Evolutionary conservation across 2,797 vertebrate species (phyloP), one percentile per base, ranked within the genome.

Genomic region (Crax fasciolata): DNA sequence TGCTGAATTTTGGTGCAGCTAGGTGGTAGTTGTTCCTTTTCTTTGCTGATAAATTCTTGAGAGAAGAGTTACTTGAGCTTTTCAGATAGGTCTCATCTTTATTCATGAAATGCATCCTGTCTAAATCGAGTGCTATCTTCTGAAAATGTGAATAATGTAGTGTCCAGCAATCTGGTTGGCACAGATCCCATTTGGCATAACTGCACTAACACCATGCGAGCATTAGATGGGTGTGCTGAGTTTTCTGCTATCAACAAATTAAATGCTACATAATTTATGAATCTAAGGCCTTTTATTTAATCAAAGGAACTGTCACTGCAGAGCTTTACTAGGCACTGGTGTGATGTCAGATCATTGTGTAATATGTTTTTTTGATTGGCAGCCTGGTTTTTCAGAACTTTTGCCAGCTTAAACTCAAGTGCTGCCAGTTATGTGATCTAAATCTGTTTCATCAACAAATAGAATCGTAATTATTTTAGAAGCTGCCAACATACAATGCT

Each of bases 201-300:
- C 68, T 95, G 77, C 77, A 61, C 14, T 94, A 83, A 80, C 83
- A 58, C 80, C 90, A 1, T 55, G 35, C 76, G 74, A 65, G 86
- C 83, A 90, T 90, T 95, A 83, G 88, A 91, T 96, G 95, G 68
- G 74, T 94, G 46, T 90, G 85, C 84, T 94, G 87, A 90, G 61
- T 95, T 78, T 94, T 93, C 80, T 94, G 72, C 7, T 95, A 89
- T 90, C 94, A 96, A 89, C 86, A 95, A 63, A 97, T 91, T 67
- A 77, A 91, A 95, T 94, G 70, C 89, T 97, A 72, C 90, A 91
- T 94, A 93, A 95, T 92, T 92, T 81, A 96, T 94, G 87, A 96
- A 62, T 93, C 55, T 72, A 72, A 79, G 59, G 27, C 48, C 91
- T 87, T 93, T 88, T 79, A 95, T 96, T 94, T 89, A 93, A 84